These are phyloP conservation scores for Pandion haliaetus DNA, from an alignment of 2,113 vertebrate genomes.

Conservation along the genomic window DNA sequence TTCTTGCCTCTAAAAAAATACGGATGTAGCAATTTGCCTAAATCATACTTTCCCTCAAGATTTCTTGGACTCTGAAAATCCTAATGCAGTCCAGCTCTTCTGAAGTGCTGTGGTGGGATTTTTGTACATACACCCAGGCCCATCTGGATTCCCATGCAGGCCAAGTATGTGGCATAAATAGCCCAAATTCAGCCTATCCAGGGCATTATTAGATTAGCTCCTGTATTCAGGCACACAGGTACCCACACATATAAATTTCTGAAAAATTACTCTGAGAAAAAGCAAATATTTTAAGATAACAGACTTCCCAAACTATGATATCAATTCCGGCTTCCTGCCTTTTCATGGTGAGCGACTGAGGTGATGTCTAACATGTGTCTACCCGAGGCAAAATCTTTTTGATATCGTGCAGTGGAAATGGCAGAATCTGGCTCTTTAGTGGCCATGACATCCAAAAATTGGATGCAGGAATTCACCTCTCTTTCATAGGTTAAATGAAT, in stretches of 20 bases:
- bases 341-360: neutral
- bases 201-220: neutral
- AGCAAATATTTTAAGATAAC: neutral
- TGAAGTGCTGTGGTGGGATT: neutral
- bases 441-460: constrained; percentile 35
- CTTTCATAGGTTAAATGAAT: constrained; percentile 51
- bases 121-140: neutral
- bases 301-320: neutral
- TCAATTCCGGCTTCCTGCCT: neutral
- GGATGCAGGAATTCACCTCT: constrained; percentile 55
- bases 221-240: neutral
- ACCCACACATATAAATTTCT: neutral
- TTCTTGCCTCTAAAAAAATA: neutral
- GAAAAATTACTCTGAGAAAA: neutral
- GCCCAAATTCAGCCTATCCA: neutral
- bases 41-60: neutral
- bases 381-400: constrained; percentile 14
- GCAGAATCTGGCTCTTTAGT: constrained; percentile 50
- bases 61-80: neutral
- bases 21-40: neutral
- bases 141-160: neutral
- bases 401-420: constrained; percentile 1
- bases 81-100: neutral
- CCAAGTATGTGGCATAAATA: neutral
- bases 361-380: neutral